Conservation (phyloP, 2,797 vertebrate genomes). For the Ctenochaetus hawaiiensis region DNA sequence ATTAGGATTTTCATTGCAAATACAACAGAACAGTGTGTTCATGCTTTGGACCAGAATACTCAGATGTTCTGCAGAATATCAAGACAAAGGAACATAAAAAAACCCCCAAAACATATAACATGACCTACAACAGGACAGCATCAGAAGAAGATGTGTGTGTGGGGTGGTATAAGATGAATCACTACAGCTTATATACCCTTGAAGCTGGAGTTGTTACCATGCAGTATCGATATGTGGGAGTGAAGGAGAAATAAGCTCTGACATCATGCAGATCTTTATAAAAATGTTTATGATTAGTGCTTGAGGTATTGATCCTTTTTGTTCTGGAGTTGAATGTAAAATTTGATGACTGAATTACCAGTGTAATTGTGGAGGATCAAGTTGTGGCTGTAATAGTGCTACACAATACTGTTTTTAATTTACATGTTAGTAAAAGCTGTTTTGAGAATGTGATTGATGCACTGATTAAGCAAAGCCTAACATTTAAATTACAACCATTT, state of each 20-base stretch:
- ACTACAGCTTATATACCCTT: conserved; percentile 6
- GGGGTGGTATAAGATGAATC: conserved; percentile 1
- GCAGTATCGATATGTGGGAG: neutral
- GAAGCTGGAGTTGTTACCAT: neutral
- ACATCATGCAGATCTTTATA: neutral
- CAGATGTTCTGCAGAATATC: neutral
- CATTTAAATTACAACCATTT: neutral
- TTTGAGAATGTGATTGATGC: neutral
- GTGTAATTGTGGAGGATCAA: conserved; percentile 7
- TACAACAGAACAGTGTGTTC: neutral
- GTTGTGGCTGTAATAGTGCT: neutral
- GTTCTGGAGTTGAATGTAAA: conserved; percentile 6
- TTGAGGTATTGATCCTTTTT: neutral
- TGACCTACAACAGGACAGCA: neutral
- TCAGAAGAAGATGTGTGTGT: neutral
- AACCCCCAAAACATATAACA: neutral
- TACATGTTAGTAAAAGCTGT: neutral
- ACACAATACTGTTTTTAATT: neutral
- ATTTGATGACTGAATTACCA: conserved; percentile 23
- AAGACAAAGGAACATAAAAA: neutral
- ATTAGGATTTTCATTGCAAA: neutral
- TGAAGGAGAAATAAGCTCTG: neutral
- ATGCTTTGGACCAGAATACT: neutral
- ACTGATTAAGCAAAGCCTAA: neutral
- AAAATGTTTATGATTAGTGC: neutral